Evolutionary conservation across 2,113 vertebrate genomes (phyloP).

Genomic region (Hassar affinis): DNA sequence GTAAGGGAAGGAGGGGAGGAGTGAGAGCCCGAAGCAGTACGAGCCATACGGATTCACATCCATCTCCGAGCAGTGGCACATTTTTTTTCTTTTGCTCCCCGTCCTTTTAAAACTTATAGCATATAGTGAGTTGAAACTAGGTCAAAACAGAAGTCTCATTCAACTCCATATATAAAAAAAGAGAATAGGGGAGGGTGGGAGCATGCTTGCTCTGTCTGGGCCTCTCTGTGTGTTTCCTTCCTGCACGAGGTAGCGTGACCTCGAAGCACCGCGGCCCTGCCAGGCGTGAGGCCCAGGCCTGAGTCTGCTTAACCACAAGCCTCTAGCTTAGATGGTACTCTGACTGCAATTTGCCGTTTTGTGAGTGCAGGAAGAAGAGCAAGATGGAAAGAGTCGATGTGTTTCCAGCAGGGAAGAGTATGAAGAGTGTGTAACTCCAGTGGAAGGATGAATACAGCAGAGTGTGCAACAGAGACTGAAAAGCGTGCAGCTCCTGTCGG

Average conservation of each 20-base stretch:
- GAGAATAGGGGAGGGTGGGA: slow-evolving; percentile 7
- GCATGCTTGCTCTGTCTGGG: neutral
- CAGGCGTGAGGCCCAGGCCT: slow-evolving; percentile 41
- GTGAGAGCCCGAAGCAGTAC: slow-evolving; percentile 18
- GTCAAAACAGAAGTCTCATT: slow-evolving; percentile 63
- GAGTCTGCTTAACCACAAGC: slow-evolving; percentile 18
- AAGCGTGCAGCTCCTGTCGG: slow-evolving; percentile 71
- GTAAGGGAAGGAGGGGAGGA: slow-evolving; percentile 44
- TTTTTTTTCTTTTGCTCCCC: slow-evolving; percentile 29
- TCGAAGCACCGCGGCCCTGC: slow-evolving; percentile 52
- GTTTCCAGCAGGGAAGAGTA: slow-evolving; percentile 15
- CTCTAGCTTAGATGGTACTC: neutral
- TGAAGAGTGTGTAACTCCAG: neutral
- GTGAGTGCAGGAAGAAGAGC: neutral
- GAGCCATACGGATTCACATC: slow-evolving; percentile 1
- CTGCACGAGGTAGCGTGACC: slow-evolving; percentile 59
- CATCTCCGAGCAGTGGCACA: neutral
- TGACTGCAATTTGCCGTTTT: neutral
- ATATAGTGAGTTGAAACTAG: slow-evolving; percentile 65
- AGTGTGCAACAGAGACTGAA: slow-evolving; percentile 32
- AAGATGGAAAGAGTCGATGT: neutral
- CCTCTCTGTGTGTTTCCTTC: slow-evolving; percentile 58
- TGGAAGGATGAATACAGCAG: neutral
- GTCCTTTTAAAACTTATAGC: slow-evolving; percentile 26
- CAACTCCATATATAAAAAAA: slow-evolving; percentile 34